A percentile compares a stretch with the other conserved stretches of the same genome.
phyloP scores from a whole-genome alignment of 2,888 invertebrate genomes.

The Tachina fera region DNA sequence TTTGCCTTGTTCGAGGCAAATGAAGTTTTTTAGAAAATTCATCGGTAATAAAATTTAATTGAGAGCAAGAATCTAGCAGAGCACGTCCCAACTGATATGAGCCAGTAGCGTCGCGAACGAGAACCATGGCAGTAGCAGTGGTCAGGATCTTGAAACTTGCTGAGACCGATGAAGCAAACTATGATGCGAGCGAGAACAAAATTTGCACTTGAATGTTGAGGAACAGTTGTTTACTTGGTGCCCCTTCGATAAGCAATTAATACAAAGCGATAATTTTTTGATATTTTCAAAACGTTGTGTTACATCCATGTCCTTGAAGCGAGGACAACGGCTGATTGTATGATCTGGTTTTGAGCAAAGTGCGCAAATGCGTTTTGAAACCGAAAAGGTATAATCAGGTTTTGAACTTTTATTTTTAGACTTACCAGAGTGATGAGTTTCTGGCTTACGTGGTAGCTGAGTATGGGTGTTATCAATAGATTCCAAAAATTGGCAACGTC shows the following conservation, averaged over 20 bases:
- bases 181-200: background rate
- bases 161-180: no score
- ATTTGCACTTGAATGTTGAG: conserved; percentile 45
- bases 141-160: no score
- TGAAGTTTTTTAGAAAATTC: conserved; percentile 56
- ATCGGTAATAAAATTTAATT: conserved; percentile 61
- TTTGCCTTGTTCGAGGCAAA: conserved; percentile 51
- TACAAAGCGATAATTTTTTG: conserved; percentile 34
- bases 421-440: background rate
- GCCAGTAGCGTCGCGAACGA: conserved; percentile 23
- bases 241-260: conserved; percentile 39
- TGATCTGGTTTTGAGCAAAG: conserved; percentile 35
- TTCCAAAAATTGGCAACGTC: conserved; percentile 48
- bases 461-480: conserved; percentile 6
- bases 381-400: background rate
- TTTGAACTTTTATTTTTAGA: background rate
- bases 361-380: conserved; percentile 21
- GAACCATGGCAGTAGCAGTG: conserved; percentile 50
- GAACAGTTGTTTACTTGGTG: conserved; percentile 46
- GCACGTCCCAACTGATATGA: conserved; percentile 53
- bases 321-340: conserved; percentile 17
- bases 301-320: conserved; percentile 14
- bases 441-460: background rate
- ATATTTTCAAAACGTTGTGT: conserved; percentile 27
- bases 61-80: conserved; percentile 65